A percentile compares a stretch with the other conserved stretches of the same genome.
phyloP scores from a whole-genome alignment of 2,113 vertebrate genomes.

The Zingel zingel region DNA sequence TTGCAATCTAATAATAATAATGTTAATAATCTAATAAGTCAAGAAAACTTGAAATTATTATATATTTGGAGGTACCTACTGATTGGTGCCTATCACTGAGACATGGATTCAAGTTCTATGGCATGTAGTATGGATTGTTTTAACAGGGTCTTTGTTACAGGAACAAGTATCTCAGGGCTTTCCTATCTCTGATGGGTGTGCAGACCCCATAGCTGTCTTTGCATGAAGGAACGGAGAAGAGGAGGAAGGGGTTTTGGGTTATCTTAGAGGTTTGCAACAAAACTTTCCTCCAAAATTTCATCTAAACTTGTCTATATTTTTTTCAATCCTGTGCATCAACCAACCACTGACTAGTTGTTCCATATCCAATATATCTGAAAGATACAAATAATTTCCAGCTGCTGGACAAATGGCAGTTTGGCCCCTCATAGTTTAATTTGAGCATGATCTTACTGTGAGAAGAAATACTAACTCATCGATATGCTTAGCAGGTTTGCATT shows the following conservation, averaged over 20 bases:
- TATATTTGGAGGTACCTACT: not conserved
- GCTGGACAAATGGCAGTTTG: not conserved
- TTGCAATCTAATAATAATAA: too few relatives aligned
- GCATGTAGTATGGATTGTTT: not conserved
- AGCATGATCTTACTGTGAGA: not conserved
- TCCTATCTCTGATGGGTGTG: not conserved
- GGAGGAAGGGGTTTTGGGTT: not conserved
- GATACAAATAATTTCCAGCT: not conserved
- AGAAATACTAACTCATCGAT: constrained; percentile 9
- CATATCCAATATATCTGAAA: not conserved
- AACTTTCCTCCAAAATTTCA: not conserved
- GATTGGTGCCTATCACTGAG: not conserved
- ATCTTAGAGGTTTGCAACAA: not conserved
- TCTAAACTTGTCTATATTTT: not conserved
- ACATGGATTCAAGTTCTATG: not conserved
- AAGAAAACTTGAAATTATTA: not conserved
- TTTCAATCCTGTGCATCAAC: not conserved
- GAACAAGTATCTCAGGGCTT: not conserved
- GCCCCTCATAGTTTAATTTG: not conserved
- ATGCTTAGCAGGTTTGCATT: constrained; percentile 24
- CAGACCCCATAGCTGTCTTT: not conserved
- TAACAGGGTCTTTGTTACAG: not conserved
- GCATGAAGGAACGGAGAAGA: not conserved
- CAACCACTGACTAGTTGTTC: not conserved
- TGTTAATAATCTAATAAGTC: not conserved